Base-by-base conservation (phyloP, 64 coral and sea anemone species). In the Stichodactyla mertensii region DNA sequence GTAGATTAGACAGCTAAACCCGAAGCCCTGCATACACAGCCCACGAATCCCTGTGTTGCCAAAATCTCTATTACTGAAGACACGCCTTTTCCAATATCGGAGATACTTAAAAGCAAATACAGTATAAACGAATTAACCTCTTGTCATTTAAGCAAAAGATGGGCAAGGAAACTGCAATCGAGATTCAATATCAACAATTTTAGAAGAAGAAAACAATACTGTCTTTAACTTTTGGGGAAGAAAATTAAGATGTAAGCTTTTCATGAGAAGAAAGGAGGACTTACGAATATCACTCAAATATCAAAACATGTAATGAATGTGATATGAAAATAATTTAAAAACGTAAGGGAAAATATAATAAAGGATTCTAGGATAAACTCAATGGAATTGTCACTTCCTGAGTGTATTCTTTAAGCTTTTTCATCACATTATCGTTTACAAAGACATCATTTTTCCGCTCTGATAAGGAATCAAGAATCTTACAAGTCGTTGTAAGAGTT, bases 381-480 rank as follows among this genome's bases (percentile, higher is more conserved):
- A 45, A 45, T 45, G 36, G 19, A 10, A n/a, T 22, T 66, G 62
- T 66, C 62, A 66, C 60, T 5, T 7, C 36, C 36, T 45, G 36
- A 45, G 36, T 45, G 36, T 45, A 58, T 27, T 74, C 10, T 74
- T 74, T 11, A 31, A 74, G 69, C 69, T 61, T 66, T 18, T n/a
- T n/a, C 18, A 66, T 66, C 9, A 45, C 36, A 45, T 45, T 45
- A 45, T 22, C 22, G 4, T 0, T 13, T 66, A 66, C 22, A 18
- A 7, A 74, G 24, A 31, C 6, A 74, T 27, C n/a, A 58, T 58
- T 11, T 74, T 74, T 74, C 69, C 69, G 69, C 10, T 74, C 6
- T 12, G 69, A 74, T 74, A 74, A 74, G 27, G 23, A n/a, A 74
- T n/a, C 69, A 74, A 74, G 23, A n/a, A 74, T n/a, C 69, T 74